These are phyloP conservation scores for Pycnonotus jocosus DNA, from an alignment of 2,113 vertebrate genomes.

Conservation along the genomic window DNA sequence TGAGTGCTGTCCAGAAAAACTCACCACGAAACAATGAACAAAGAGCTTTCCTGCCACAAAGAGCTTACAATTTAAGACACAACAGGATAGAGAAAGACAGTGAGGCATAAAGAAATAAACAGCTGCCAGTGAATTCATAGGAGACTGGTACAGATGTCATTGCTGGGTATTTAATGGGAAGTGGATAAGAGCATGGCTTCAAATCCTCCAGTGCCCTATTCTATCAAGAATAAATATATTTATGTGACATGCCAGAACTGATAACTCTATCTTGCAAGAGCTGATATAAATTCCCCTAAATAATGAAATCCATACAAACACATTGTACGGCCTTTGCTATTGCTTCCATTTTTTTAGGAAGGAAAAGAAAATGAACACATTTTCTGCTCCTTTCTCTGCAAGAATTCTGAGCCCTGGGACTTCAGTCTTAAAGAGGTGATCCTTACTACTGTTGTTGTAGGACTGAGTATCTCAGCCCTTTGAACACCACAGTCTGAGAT, in stretches of 20 bases:
- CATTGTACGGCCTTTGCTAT: neutral
- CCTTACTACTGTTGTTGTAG: neutral
- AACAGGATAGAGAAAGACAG: slow-evolving; percentile 21
- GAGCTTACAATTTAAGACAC: slow-evolving; percentile 24
- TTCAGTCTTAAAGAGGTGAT: neutral
- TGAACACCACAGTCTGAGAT: neutral
- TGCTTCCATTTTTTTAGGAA: neutral
- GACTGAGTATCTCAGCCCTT: neutral
- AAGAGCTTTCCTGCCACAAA: slow-evolving; percentile 27
- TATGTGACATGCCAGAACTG: neutral
- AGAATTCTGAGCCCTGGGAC: neutral
- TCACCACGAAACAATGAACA: slow-evolving; percentile 20
- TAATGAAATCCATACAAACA: neutral
- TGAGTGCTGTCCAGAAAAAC: neutral
- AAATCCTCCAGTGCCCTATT: neutral
- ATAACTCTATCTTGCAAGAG: neutral
- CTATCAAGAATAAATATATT: neutral
- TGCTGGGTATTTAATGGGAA: neutral
- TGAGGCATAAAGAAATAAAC: slow-evolving; percentile 34
- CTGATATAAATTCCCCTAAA: neutral
- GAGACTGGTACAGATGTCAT: slow-evolving; percentile 49
- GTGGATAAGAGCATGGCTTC: neutral
- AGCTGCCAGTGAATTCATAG: slow-evolving; percentile 32
- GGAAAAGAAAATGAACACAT: neutral
- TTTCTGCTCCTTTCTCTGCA: neutral